These are phyloP conservation scores for Drosophila recens DNA, from an alignment of 2,888 invertebrate species.

Conservation along the genomic window DNA sequence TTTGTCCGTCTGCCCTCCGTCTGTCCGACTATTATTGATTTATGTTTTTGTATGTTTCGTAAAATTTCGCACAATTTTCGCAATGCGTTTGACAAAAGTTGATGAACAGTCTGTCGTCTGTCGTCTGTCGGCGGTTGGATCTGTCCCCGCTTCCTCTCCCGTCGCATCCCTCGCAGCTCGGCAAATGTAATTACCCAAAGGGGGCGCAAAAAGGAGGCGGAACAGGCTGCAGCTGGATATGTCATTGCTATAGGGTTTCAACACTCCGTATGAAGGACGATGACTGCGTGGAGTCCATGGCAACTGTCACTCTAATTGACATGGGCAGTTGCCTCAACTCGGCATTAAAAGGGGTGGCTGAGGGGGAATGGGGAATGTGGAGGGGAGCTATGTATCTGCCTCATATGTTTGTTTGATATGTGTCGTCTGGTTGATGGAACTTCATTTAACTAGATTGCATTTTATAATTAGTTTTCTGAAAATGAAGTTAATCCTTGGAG, in stretches of 20 bases:
- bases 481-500: slow-evolving; percentile 22
- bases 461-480: slow-evolving; percentile 53
- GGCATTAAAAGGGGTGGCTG: neutral
- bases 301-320: slow-evolving; percentile 76
- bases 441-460: slow-evolving; percentile 50
- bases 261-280: slow-evolving; percentile 19
- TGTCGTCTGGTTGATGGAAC: slow-evolving; percentile 30
- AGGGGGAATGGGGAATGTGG: neutral
- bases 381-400: neutral
- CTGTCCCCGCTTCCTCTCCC: slow-evolving; percentile 19
- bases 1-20: slow-evolving; percentile 2
- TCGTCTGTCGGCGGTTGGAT: slow-evolving; percentile 10
- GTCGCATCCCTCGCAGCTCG: neutral
- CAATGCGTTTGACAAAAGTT: slow-evolving; percentile 75
- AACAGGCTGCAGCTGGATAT: slow-evolving; percentile 24
- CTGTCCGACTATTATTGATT: slow-evolving; percentile 63
- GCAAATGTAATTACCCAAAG: slow-evolving; percentile 73
- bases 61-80: slow-evolving; percentile 70
- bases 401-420: slow-evolving; percentile 17
- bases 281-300: slow-evolving; percentile 51
- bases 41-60: slow-evolving; percentile 64
- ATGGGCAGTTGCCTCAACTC: slow-evolving; percentile 41
- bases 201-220: slow-evolving; percentile 50
- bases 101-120: slow-evolving; percentile 44
- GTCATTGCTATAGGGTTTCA: slow-evolving; percentile 34